A percentile compares a stretch with the other conserved stretches of the same genome.
Conservation (phyloP, 2,797 vertebrate species). For the Enteromius fasciolatus region DNA sequence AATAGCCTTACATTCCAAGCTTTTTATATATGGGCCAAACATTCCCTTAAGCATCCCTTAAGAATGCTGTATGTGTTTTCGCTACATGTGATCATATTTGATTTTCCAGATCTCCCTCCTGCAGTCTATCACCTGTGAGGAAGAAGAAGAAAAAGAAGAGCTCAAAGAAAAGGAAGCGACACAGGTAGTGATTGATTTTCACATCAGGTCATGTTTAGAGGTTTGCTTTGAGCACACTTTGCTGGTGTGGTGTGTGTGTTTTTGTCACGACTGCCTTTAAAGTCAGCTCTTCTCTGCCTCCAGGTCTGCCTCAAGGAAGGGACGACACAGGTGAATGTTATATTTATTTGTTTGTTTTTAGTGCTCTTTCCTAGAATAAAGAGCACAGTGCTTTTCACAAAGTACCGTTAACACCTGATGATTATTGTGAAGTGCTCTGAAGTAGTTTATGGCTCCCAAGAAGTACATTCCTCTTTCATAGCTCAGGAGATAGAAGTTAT, state of each 20-base stretch:
- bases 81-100: conserved; percentile 38
- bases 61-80: neutral
- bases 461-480: neutral
- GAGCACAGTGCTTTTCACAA: conserved; percentile 13
- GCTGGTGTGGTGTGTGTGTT: conserved; percentile 21
- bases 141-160: conserved; percentile 97
- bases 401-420: neutral
- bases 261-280: conserved; percentile 17
- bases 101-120: conserved; percentile 84
- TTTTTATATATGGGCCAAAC: neutral
- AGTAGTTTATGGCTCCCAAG: neutral
- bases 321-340: conserved; percentile 87
- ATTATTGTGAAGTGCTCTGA: conserved; percentile 10
- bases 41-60: neutral
- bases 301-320: conserved; percentile 93
- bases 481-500: neutral
- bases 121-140: conserved; percentile 87
- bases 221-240: conserved; percentile 19
- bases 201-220: conserved; percentile 21
- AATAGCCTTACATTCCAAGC: neutral
- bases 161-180: conserved; percentile 91
- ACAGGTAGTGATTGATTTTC: conserved; percentile 78
- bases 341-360: neutral
- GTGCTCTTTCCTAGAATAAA: neutral
- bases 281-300: conserved; percentile 17